phyloP scores from a whole-genome alignment of 2,113 vertebrate genomes.

The Saguinus midas region DNA sequence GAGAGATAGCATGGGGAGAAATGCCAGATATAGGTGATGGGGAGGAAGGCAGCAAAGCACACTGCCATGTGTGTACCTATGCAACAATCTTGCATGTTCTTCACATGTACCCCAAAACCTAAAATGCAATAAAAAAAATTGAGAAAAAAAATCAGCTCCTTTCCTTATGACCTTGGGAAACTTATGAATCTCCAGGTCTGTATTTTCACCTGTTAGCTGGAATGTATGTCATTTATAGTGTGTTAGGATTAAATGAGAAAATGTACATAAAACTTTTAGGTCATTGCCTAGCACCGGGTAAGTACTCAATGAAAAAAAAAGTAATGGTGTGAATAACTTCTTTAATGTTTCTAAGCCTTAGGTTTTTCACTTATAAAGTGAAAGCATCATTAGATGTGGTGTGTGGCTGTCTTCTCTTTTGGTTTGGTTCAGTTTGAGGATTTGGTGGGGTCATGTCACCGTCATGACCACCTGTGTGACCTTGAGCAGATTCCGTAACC shows the following conservation, averaged over 20 bases:
- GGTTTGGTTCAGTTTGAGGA: background rate
- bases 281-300: too few species aligned
- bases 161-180: background rate
- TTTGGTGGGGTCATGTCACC: background rate
- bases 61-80: too few species aligned
- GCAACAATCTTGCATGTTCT: too few species aligned
- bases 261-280: background rate
- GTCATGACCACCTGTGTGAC: fast-evolving
- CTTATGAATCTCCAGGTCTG: background rate
- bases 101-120: too few species aligned
- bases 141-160: too few species aligned
- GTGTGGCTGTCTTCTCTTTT: background rate
- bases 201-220: background rate
- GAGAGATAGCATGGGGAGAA: too few species aligned
- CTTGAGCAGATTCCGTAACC: background rate
- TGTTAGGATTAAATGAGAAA: background rate
- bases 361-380: background rate
- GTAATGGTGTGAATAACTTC: fast-evolving
- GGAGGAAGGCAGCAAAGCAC: too few species aligned
- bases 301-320: background rate
- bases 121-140: too few species aligned
- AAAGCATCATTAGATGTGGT: background rate
- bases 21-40: too few species aligned
- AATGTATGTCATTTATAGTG: fast-evolving
- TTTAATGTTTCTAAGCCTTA: background rate